Evolutionary conservation across 2,797 vertebrate genomes (phyloP), one percentile per base, ranked within the genome.

Genomic region (Numenius phaeopus): DNA sequence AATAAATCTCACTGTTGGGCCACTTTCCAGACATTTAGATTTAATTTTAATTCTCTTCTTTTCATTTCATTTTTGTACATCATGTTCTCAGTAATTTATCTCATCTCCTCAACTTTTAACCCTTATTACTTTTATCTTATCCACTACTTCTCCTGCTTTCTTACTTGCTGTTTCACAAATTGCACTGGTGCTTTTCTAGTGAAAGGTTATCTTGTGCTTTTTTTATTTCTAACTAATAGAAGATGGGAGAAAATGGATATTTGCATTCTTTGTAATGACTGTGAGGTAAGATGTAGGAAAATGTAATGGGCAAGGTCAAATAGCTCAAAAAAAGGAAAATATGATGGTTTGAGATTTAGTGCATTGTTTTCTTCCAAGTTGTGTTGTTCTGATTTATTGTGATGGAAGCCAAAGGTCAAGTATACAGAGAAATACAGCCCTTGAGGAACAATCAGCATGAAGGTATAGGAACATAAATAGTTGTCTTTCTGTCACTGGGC

Each of bases 321-420:
- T 42, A 86, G 24, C 62, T 89, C n/a, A 54, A 27, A 80, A 80
- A 93, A 62, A 73, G 40, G 27, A 79, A 75, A 86, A 69, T 34
- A 26, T 12, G 40, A 47, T 70, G 17, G 23, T 75, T 67, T 77
- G 77, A 87, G 37, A 84, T 88, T 59, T 61, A 77, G 15, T 64
- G 58, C 34, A 6, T 22, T 86, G 29, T 89, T 83, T 93, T 69
- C 49, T 95, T 84, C 37, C 52, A 62, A 2, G 39, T 89, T 76
- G 32, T 11, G 23, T 75, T 70, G n/a, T 69, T 88, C 44, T 61
- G 37, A 91, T 92, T 94, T 87, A 61, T 49, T 89, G 57, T 67
- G 65, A n/a, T 92, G 70, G 34, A 84, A 89, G 52, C 29, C 29
- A 90, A 80, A 94, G 86, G 61, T 89, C 67, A 86, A 82, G 47